phyloP scores from a whole-genome alignment of 2,797 vertebrate species.

The Astyanax mexicanus region DNA sequence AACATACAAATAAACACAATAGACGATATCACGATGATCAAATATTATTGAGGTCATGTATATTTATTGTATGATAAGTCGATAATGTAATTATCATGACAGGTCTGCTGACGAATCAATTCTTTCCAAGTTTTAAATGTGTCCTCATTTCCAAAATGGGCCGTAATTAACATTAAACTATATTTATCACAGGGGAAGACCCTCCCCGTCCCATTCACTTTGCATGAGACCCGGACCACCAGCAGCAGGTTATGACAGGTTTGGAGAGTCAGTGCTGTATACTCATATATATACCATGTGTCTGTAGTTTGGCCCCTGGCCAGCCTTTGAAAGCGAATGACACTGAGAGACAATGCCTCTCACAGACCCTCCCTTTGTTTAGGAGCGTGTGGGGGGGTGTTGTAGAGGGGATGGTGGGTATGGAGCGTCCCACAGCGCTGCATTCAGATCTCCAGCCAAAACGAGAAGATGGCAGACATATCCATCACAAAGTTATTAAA shows the following conservation, averaged over 20 bases:
- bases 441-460: constrained; percentile 29
- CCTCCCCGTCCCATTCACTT: too few relatives aligned
- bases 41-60: too few relatives aligned
- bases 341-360: constrained; percentile 45
- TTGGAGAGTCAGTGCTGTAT: background rate
- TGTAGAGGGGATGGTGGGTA: constrained; percentile 17
- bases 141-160: too few relatives aligned
- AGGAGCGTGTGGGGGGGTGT: constrained; percentile 36
- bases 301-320: background rate
- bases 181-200: too few relatives aligned
- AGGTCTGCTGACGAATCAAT: too few relatives aligned
- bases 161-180: too few relatives aligned
- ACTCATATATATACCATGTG: background rate
- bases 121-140: too few relatives aligned
- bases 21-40: too few relatives aligned
- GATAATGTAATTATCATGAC: too few relatives aligned
- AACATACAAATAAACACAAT: too few relatives aligned
- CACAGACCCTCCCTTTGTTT: constrained; percentile 56
- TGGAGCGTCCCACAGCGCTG: constrained; percentile 52
- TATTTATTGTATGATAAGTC: too few relatives aligned
- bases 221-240: too few relatives aligned
- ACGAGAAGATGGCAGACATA: constrained; percentile 63
- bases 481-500: constrained; percentile 76
- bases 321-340: constrained; percentile 48
- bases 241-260: constrained; percentile 30